Conservation (phyloP, 2,888 invertebrate species). For the Limnephilus rhombicus region DNA sequence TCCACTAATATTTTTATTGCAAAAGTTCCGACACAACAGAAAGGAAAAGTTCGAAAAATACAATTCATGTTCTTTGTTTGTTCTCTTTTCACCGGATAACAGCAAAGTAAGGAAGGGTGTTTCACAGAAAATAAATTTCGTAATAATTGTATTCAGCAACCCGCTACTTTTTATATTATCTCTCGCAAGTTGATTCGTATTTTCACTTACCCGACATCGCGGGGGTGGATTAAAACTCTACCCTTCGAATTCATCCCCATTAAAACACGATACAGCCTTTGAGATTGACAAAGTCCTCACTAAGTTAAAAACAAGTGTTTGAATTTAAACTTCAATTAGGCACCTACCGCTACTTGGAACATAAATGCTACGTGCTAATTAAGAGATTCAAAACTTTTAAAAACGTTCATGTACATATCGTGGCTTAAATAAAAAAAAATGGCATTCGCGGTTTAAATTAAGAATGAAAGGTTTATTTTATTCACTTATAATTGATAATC, state of each 20-base stretch:
- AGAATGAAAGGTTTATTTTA: too few species aligned
- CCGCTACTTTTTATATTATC: neutral
- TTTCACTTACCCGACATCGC: neutral
- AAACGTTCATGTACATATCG: too few species aligned
- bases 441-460: too few species aligned
- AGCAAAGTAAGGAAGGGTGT: neutral
- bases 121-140: neutral
- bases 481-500: too few species aligned
- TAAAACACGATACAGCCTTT: neutral
- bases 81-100: neutral
- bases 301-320: neutral
- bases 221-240: neutral
- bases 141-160: neutral
- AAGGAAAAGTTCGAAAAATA: slow-evolving; percentile 35
- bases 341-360: neutral
- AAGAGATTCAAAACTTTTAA: neutral
- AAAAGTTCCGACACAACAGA: slow-evolving; percentile 48
- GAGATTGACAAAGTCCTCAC: neutral
- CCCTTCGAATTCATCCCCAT: neutral
- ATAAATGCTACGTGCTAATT: neutral
- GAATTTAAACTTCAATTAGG: neutral
- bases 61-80: slow-evolving; percentile 24
- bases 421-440: too few species aligned
- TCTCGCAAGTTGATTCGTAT: neutral
- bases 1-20: slow-evolving; percentile 50